A percentile compares a stretch with the other conserved stretches of the same genome.
Evolutionary conservation across 2,888 invertebrate species (phyloP).

Genomic region (Drosophila sordidapex): DNA sequence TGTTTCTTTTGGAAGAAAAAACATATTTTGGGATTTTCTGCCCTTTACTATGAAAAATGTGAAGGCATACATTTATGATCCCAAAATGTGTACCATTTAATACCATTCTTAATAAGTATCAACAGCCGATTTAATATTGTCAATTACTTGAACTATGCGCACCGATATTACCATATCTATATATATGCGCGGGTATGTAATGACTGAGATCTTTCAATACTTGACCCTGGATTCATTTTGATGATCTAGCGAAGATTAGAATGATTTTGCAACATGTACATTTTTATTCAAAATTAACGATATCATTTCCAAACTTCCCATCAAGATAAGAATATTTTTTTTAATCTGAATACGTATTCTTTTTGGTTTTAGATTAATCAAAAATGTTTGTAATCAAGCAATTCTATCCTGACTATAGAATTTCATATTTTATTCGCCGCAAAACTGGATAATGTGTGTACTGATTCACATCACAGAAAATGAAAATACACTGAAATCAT

Average conservation of each 20-base stretch:
- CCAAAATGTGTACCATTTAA: neutral
- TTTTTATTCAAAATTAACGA: slow-evolving; percentile 1
- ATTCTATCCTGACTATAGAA: neutral
- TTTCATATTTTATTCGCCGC: neutral
- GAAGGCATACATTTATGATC: neutral
- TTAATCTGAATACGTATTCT: neutral
- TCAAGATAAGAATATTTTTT: neutral
- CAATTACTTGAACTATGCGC: neutral
- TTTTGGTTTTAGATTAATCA: neutral
- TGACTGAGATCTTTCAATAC: neutral
- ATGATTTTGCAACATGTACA: neutral
- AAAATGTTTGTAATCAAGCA: neutral
- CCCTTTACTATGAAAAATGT: neutral
- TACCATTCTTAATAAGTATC: neutral
- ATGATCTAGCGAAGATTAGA: neutral
- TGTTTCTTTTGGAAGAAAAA: neutral
- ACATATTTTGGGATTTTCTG: neutral
- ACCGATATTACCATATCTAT: neutral
- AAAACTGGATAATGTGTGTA: neutral
- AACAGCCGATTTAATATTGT: neutral
- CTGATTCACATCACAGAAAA: slow-evolving; percentile 1
- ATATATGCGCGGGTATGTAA: neutral
- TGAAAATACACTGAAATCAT: neutral
- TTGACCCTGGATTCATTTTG: neutral
- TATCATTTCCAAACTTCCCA: neutral